Percentiles rank a stretch among this genome's conserved stretches.
These are phyloP conservation scores for Whitmania pigra DNA, from an alignment of 1,140 invertebrate species.

Conservation along the genomic window DNA sequence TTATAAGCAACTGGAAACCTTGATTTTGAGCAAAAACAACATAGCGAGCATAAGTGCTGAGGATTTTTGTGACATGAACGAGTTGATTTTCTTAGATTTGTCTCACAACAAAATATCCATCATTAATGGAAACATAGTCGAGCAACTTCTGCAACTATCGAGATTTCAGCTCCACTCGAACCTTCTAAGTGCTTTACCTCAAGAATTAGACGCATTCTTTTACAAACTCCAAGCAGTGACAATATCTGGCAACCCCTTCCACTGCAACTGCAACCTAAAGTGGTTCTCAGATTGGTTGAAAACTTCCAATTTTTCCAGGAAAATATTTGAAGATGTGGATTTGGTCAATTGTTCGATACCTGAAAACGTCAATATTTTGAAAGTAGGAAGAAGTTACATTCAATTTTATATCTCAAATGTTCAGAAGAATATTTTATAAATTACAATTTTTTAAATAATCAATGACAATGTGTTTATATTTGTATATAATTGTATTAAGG, in stretches of 20 bases:
- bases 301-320: neutral
- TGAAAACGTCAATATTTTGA: neutral
- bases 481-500: no score
- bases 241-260: neutral
- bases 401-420: neutral
- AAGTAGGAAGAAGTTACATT: neutral
- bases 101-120: constrained; percentile 6
- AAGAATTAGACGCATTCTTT: neutral
- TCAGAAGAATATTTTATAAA: no score
- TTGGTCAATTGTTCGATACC: neutral
- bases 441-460: no score
- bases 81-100: neutral
- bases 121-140: neutral
- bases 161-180: neutral
- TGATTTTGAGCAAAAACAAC: constrained; percentile 7
- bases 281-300: neutral
- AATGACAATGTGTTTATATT: no score
- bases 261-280: neutral
- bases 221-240: constrained; percentile 1
- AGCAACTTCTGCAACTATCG: neutral
- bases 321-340: neutral
- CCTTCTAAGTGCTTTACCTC: neutral
- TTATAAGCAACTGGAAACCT: neutral
- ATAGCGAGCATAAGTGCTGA: neutral
- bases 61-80: constrained; percentile 1